A percentile compares a stretch with the other conserved stretches of the same genome.
phyloP scores from a whole-genome alignment of 2,888 invertebrate species.

The Synergus umbraculus region DNA sequence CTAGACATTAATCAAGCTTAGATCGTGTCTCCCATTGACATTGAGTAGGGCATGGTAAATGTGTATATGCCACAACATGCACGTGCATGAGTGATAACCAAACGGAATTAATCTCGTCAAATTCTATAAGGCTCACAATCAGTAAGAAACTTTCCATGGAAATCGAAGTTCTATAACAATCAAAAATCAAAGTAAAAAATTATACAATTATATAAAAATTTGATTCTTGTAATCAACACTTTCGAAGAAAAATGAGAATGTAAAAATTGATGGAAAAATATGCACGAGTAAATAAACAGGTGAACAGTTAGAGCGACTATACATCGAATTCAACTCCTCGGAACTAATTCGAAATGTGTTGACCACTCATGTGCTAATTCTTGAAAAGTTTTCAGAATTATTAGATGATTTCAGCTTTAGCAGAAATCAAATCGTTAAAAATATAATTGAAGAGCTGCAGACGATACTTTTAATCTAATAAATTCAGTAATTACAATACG shows the following conservation, averaged over 20 bases:
- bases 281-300: background rate
- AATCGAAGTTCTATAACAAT: background rate
- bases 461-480: background rate
- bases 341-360: background rate
- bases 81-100: background rate
- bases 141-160: background rate
- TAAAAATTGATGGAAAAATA: background rate
- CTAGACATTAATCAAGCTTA: background rate
- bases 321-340: background rate
- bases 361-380: background rate
- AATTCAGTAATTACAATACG: background rate
- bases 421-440: background rate
- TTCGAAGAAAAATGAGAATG: background rate
- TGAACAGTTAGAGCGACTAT: background rate
- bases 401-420: background rate
- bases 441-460: background rate
- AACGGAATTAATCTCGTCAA: background rate
- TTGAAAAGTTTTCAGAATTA: background rate
- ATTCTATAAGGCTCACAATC: background rate
- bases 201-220: background rate
- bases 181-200: background rate
- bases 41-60: background rate
- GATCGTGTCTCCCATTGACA: conserved; percentile 15
- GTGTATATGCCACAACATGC: background rate
- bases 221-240: background rate